Base-by-base conservation (phyloP, 2,888 invertebrate species). In the Cyclophora albipunctata region DNA sequence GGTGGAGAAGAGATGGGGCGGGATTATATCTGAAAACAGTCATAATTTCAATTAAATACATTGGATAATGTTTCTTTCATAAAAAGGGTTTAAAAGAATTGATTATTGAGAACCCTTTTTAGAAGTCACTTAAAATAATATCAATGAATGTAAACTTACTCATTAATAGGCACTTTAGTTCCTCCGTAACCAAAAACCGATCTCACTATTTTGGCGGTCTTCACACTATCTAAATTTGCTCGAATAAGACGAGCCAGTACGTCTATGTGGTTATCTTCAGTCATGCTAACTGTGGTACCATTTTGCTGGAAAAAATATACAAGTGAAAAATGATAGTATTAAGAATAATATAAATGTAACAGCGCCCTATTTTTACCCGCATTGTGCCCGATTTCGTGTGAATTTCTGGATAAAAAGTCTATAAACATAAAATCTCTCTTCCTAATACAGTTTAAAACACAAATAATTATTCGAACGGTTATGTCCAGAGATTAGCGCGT, bases 1-100 rank as follows among this genome's bases (percentile, higher is more conserved):
- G 79, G 55, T 87, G 86, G 40, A 86, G 52, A 37, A 81, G 56
- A 33, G 87, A 83, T 34, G 87, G 87, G 3, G 85, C 78, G 7
- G 86, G 80, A 48, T 79, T 83, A 46, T 82, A 83, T 52, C 87
- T 87, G 72, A 34, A 50, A 4, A 37, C 37, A 37, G 5, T 51
- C 53, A 50, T 41, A 34, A 47, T 7, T 40, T 34, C 5, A 49
- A n/a, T 20, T 6, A 6, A 40, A 45, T 45, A 40, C n/a, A n/a
- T 37, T 4, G 20, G 4, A 40, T 35, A 43, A 37, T 37, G 37
- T 37, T 37, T 37, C 37, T 37, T 37, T 20, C 2, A 20, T 20
- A 20, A 20, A 20, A 20, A 20, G 20, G 20, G 20, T 20, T 20
- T 2, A 1, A 20, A 20, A 37, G 37, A 4, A 37, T 5, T 5